Evolutionary conservation across 2,113 vertebrate genomes (phyloP), one percentile per base, ranked within the genome.

Genomic region (Penelope pileata): DNA sequence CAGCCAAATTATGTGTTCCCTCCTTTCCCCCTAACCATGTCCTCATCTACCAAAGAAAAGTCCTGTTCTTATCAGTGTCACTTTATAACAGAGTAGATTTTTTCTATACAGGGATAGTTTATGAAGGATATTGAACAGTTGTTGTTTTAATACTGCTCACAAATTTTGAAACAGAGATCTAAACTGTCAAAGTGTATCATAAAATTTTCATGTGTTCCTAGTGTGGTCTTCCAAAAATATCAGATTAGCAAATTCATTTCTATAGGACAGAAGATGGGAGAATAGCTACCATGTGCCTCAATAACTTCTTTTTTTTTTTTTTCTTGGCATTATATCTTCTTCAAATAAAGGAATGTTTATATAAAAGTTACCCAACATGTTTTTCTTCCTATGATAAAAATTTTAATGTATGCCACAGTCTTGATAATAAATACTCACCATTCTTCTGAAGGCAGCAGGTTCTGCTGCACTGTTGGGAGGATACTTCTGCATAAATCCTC

Each of bases 371-470:
- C 27, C 43, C 43, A 47, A 17, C 84, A 26, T 14, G 6, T 15
- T 54, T 36, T 67, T 27, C 70, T 34, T 85, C 3, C 3, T 58
- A 6, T 26, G 56, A 67, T 63, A 32, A 8, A 43, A 66, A n/a
- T 47, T 30, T 75, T 26, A 22, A 15, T 3, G 22, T 6, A 12
- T 80, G 62, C 12, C 59, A 26, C 2, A 6, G n/a, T 10, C 27
- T 29, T 16, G 48, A 9, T 43, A 16, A 36, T 4, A 6, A 50
- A 27, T 40, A 64, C 98, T 98, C 77, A 98, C 98, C 98, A 0
- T 98, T 97, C 64, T 95, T 97, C 72, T 95, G 74, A 5, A 99
- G 98, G 73, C 99, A 99, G 90, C 99, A 99, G 83, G 96, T 97
- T 81, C 98, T 98, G 91, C 99, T 98, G 97, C 99, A 99, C 78